Conservation (phyloP, 2,888 invertebrate species). For the Idaea dimidiata region DNA sequence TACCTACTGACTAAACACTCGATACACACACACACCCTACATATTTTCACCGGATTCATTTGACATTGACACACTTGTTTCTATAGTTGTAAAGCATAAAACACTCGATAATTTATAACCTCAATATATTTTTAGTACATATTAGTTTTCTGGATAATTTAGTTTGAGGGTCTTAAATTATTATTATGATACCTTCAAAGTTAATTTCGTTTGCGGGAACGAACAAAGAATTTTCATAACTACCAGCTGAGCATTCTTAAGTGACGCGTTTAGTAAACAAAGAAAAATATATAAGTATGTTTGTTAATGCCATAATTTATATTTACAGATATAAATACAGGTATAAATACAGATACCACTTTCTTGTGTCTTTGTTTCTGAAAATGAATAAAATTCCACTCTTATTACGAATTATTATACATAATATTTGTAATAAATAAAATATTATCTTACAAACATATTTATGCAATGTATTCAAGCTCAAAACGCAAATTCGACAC, state of each 20-base stretch:
- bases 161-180: background rate
- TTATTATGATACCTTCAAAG: background rate
- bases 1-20: constrained; percentile 33
- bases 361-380: too few relatives aligned
- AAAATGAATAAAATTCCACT: background rate
- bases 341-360: too few relatives aligned
- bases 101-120: background rate
- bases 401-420: background rate
- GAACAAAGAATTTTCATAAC: background rate
- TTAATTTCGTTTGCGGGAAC: constrained; percentile 5
- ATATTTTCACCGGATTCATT: constrained; percentile 39
- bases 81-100: background rate
- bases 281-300: background rate
- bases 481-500: background rate
- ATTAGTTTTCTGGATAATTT: background rate
- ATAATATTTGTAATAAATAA: background rate
- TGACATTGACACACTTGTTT: constrained; percentile 11
- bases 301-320: background rate
- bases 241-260: background rate
- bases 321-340: too few relatives aligned
- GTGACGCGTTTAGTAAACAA: background rate
- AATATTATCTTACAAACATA: background rate
- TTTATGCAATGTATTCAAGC: background rate
- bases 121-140: background rate
- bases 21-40: constrained; percentile 45